Percentiles rank a stretch among this genome's conserved stretches.
phyloP scores from a whole-genome alignment of 2,888 invertebrate genomes.

The Bombylius discolor region DNA sequence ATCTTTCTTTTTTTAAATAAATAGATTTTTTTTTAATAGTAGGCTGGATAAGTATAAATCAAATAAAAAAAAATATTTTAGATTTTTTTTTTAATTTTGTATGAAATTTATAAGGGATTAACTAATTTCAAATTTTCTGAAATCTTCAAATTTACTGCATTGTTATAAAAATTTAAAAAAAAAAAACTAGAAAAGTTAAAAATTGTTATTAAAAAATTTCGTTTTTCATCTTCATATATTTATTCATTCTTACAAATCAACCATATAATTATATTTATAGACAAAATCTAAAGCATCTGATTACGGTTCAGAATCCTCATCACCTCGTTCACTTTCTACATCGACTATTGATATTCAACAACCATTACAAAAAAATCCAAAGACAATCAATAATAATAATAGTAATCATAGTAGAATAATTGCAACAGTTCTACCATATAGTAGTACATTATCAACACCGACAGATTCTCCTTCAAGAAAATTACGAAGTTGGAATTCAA shows the following conservation, averaged over 20 bases:
- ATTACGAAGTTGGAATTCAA: slow-evolving; percentile 28
- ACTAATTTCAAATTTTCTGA: no score
- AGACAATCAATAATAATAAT: neutral
- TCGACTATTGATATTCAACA: neutral
- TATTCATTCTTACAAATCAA: neutral
- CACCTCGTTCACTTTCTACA: slow-evolving; percentile 13
- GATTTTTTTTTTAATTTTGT: no score
- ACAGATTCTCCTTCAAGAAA: slow-evolving; percentile 30
- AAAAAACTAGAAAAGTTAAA: no score
- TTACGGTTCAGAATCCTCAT: slow-evolving; percentile 22
- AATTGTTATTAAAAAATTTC: no score
- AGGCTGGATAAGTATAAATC: no score
- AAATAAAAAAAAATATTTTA: no score
- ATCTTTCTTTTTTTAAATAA: no score
- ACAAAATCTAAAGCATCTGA: slow-evolving; percentile 27
- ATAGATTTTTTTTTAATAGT: no score
- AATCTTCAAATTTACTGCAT: no score
- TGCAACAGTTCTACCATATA: slow-evolving; percentile 52
- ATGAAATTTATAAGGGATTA: no score
- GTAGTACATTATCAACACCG: slow-evolving; percentile 36
- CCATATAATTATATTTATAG: slow-evolving; percentile 13
- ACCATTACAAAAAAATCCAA: neutral
- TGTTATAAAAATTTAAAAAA: no score
- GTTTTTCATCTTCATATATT: neutral
- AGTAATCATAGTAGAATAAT: slow-evolving; percentile 39